Evolutionary conservation across 1,140 invertebrate genomes (phyloP).

Genomic region (Conus betulinus): DNA sequence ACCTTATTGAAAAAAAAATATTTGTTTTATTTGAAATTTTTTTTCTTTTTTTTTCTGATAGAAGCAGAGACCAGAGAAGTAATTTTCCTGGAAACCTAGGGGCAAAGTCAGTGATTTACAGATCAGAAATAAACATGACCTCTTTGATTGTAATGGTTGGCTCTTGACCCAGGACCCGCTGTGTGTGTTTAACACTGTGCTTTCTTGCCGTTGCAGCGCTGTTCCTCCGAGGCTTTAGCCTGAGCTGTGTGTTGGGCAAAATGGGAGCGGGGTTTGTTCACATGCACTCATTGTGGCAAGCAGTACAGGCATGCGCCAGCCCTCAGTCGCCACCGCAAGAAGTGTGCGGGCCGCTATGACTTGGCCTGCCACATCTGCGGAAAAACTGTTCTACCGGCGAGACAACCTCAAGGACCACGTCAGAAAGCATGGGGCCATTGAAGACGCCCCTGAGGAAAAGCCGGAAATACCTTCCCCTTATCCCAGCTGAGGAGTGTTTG

Average conservation of each 20-base stretch:
- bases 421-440: not conserved
- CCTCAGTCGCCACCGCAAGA: slow-evolving; percentile 28
- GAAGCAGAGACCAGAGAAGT: too few relatives aligned
- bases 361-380: slow-evolving; percentile 21
- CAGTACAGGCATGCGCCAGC: slow-evolving; percentile 14
- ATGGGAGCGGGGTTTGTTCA: not conserved
- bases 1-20: too few relatives aligned
- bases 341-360: slow-evolving; percentile 20
- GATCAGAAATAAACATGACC: too few relatives aligned
- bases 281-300: slow-evolving; percentile 16
- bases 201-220: not conserved
- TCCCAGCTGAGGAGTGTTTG: not conserved
- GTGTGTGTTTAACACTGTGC: not conserved
- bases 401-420: slow-evolving; percentile 22
- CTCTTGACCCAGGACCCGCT: too few relatives aligned
- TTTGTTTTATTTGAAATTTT: too few relatives aligned
- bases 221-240: not conserved
- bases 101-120: too few relatives aligned
- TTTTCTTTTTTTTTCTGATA: too few relatives aligned
- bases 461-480: not conserved
- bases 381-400: slow-evolving; percentile 24
- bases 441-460: not conserved
- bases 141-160: too few relatives aligned
- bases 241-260: not conserved
- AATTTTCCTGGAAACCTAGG: too few relatives aligned